Conservation (phyloP, 2,113 vertebrate species). For the Smithornis capensis region DNA sequence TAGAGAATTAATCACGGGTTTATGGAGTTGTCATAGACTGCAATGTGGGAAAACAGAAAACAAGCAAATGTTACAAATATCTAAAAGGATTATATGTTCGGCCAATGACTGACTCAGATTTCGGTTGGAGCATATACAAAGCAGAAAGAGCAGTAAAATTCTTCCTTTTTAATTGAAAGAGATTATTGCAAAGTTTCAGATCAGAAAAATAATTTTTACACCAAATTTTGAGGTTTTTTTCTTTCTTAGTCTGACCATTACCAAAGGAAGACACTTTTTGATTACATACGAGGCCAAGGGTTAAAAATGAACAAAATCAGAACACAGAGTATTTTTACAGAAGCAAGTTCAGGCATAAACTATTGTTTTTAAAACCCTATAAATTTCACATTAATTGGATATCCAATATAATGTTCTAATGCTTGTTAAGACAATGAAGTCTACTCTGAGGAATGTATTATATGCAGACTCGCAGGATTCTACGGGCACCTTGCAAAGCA, state of each 20-base stretch:
- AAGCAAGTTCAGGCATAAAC: neutral
- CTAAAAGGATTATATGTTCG: neutral
- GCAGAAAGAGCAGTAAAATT: neutral
- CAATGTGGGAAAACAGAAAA: neutral
- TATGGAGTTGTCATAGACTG: neutral
- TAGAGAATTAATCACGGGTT: neutral
- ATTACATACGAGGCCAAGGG: neutral
- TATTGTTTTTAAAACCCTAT: neutral
- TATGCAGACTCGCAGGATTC: too few relatives aligned
- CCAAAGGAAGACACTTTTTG: neutral
- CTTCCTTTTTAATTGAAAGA: neutral
- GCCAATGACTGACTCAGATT: neutral
- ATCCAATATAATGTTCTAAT: neutral
- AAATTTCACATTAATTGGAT: neutral
- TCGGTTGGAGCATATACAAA: neutral
- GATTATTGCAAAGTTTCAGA: neutral
- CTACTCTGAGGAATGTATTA: too few relatives aligned
- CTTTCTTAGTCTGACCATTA: neutral
- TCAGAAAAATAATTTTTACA: neutral
- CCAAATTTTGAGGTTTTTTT: fast-evolving
- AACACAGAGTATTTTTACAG: neutral
- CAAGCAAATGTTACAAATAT: neutral
- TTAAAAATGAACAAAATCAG: neutral
- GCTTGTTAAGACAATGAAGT: neutral
- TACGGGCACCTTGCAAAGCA: neutral